Evolutionary conservation across 2,113 vertebrate genomes (phyloP).

Genomic region (Antechinus flavipes): DNA sequence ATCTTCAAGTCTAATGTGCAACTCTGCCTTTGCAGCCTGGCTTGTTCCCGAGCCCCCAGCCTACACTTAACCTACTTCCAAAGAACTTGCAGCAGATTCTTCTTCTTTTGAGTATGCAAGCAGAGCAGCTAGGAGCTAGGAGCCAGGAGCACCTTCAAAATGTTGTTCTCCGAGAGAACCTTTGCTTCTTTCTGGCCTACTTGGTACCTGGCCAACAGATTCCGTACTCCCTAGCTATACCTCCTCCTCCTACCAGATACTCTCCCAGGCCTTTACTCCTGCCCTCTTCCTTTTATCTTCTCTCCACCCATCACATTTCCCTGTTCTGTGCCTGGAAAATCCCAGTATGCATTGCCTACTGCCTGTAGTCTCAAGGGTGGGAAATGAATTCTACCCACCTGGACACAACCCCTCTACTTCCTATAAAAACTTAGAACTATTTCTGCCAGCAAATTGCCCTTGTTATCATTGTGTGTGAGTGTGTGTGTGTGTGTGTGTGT

Average conservation of each 20-base stretch:
- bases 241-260: neutral
- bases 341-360: neutral
- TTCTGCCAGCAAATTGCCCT: neutral
- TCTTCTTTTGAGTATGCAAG: neutral
- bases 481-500: no score
- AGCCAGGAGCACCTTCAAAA: neutral
- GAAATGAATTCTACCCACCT: neutral
- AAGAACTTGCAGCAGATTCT: neutral
- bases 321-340: neutral
- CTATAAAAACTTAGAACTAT: neutral
- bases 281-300: neutral
- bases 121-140: neutral
- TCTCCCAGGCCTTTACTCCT: neutral
- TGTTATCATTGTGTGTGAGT: no score
- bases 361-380: neutral
- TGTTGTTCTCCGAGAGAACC: neutral
- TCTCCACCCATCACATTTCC: neutral
- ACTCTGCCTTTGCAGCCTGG: neutral
- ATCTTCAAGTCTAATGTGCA: neutral
- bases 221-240: neutral
- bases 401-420: no score
- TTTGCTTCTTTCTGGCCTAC: neutral
- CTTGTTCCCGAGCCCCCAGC: neutral
- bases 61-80: neutral
- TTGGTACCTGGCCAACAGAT: neutral